Conservation (phyloP, 2,797 vertebrate species). For the Manis pentadactyla region DNA sequence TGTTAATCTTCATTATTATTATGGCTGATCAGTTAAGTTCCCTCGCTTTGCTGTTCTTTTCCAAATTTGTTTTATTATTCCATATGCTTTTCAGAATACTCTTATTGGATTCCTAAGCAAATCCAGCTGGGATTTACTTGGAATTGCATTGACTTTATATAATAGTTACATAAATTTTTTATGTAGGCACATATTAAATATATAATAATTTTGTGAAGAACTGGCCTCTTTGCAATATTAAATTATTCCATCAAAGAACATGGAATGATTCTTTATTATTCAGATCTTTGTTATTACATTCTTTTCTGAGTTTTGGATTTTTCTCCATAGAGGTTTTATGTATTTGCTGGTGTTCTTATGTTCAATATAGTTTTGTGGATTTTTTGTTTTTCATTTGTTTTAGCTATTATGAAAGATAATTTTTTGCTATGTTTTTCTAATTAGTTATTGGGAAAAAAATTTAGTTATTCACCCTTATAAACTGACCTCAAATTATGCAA, state of each 20-base stretch:
- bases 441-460: background rate
- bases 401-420: background rate
- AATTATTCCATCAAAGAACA: background rate
- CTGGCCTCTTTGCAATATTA: background rate
- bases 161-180: background rate
- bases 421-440: background rate
- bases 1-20: too few species aligned
- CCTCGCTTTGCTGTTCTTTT: background rate
- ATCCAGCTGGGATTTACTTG: background rate
- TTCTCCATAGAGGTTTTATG: background rate
- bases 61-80: background rate
- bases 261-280: background rate
- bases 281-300: background rate
- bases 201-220: background rate
- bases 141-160: background rate
- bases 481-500: background rate
- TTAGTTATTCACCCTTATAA: background rate
- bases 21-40: background rate
- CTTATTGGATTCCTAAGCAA: background rate
- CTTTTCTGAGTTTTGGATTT: background rate
- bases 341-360: background rate
- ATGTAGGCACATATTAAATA: background rate
- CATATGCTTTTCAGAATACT: background rate
- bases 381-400: background rate
- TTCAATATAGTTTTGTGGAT: background rate